These are phyloP conservation scores for Spinibarbus caldwelli DNA, from an alignment of 2,797 vertebrate species.

Conservation along the genomic window DNA sequence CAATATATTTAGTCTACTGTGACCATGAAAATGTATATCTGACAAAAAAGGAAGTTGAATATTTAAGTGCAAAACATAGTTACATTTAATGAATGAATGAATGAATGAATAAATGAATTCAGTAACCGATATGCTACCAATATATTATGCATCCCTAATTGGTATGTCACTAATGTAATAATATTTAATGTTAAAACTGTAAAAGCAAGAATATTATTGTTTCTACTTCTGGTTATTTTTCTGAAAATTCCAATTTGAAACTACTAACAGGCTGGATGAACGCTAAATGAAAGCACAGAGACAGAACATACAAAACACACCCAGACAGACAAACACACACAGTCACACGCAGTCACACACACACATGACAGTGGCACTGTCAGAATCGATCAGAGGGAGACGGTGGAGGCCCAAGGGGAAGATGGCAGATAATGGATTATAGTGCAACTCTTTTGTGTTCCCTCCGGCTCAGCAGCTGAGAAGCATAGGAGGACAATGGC, in stretches of 20 bases:
- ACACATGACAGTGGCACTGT: conserved; percentile 40
- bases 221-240: neutral
- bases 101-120: too few relatives aligned
- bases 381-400: conserved; percentile 55
- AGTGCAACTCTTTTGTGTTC: conserved; percentile 50
- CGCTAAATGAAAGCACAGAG: neutral
- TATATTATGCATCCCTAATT: neutral
- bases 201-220: neutral
- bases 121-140: rapidly evolving
- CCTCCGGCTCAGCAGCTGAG: conserved; percentile 22
- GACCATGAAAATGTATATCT: neutral
- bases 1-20: neutral
- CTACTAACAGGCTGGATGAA: neutral
- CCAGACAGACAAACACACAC: neutral
- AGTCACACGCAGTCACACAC: neutral
- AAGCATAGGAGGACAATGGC: conserved; percentile 42
- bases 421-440: conserved; percentile 58
- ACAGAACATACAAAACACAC: conserved; percentile 25
- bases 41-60: neutral
- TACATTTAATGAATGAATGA: too few relatives aligned
- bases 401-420: conserved; percentile 47
- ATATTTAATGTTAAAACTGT: neutral
- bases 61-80: neutral
- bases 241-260: neutral
- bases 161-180: neutral